Percentiles rank a stretch among this genome's conserved stretches.
Evolutionary conservation across 2,888 invertebrate genomes (phyloP).

Genomic region (Blera fallax): DNA sequence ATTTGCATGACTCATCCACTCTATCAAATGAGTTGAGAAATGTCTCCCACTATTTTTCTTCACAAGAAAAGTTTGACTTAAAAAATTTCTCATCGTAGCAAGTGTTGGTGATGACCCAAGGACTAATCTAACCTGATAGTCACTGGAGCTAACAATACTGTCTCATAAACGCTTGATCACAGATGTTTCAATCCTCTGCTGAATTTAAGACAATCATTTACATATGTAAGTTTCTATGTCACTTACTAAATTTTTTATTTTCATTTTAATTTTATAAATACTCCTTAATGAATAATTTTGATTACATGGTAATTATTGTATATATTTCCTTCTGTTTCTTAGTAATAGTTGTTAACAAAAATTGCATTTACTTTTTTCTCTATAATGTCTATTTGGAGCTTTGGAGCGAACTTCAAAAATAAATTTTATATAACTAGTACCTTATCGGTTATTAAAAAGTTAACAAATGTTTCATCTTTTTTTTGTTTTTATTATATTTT

Average conservation of each 20-base stretch:
- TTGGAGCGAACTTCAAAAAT: not conserved
- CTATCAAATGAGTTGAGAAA: too few species aligned
- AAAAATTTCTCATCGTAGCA: too few species aligned
- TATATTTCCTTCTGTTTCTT: conserved; percentile 30
- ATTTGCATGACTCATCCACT: too few species aligned
- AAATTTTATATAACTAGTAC: not conserved
- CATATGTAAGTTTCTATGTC: too few species aligned
- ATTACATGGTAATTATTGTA: conserved; percentile 63
- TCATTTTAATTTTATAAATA: conserved; percentile 27
- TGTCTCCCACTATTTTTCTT: too few species aligned
- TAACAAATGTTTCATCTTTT: not conserved
- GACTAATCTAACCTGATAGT: too few species aligned
- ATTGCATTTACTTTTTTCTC: not conserved
- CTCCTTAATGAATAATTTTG: conserved; percentile 45
- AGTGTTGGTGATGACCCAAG: too few species aligned
- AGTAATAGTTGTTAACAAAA: conserved; percentile 11
- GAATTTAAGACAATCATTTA: too few species aligned
- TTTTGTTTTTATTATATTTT: not conserved
- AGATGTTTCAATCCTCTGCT: too few species aligned
- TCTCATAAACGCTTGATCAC: too few species aligned
- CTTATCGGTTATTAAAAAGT: not conserved
- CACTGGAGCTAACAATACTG: too few species aligned
- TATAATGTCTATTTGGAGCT: not conserved
- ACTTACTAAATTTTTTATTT: conserved; percentile 18
- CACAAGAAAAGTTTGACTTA: too few species aligned